Evolutionary conservation across 2,797 vertebrate species (phyloP).

Genomic region (Rhinichthys osculus): DNA sequence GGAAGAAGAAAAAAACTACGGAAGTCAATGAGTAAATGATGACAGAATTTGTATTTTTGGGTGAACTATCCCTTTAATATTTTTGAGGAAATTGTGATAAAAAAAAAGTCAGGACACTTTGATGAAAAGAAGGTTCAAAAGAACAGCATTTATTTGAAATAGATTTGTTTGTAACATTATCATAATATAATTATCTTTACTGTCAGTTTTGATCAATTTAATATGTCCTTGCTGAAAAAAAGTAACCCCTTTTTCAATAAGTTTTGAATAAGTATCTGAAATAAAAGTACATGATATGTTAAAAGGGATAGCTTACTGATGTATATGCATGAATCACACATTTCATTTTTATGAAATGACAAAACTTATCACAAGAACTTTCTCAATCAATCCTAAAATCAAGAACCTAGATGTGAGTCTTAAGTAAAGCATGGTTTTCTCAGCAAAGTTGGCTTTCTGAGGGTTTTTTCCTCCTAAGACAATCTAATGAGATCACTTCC

Average conservation of each 20-base stretch:
- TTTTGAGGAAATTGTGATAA: not conserved
- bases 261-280: not conserved
- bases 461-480: not conserved
- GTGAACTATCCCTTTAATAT: not conserved
- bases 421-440: not conserved
- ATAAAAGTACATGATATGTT: not conserved
- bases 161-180: not conserved
- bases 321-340: not conserved
- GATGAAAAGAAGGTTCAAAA: not conserved
- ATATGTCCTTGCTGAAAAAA: not conserved
- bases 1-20: too few relatives aligned
- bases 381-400: not conserved
- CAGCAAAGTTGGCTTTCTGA: not conserved
- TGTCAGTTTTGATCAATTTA: not conserved
- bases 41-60: too few relatives aligned
- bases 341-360: not conserved
- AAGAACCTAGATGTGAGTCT: not conserved
- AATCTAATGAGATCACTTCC: conserved; percentile 11
- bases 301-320: not conserved
- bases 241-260: not conserved
- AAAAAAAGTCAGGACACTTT: not conserved
- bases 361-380: not conserved
- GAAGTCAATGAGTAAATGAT: too few relatives aligned
- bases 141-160: not conserved
- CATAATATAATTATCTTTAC: not conserved